Percentiles rank a stretch among this genome's conserved stretches.
Evolutionary conservation across 2,113 vertebrate species (phyloP).

Genomic region (Barbus barbus): DNA sequence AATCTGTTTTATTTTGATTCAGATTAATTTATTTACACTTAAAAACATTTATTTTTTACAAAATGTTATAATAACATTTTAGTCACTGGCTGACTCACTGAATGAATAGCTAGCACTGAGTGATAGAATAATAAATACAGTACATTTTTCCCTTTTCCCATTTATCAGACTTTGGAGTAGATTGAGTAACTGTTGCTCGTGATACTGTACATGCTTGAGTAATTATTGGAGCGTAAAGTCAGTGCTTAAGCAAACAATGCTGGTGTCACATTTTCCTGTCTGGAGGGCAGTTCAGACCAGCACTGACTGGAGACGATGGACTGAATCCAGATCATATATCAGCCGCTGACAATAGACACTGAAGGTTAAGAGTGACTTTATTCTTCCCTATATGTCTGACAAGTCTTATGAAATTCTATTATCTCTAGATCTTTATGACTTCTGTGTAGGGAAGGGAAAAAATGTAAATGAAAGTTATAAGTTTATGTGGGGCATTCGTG

Average conservation of each 20-base stretch:
- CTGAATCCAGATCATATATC: conserved; percentile 25
- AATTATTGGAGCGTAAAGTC: conserved; percentile 59
- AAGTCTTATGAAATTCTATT: not conserved
- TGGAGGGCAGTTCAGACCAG: conserved; percentile 15
- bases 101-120: not conserved
- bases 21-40: no score
- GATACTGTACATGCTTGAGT: conserved; percentile 48
- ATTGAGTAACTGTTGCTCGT: conserved; percentile 49
- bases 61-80: not conserved
- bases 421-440: not conserved
- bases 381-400: not conserved
- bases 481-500: no score
- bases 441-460: not conserved
- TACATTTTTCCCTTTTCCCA: not conserved
- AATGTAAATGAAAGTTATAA: no score
- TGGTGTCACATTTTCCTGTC: conserved; percentile 31
- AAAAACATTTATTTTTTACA: no score
- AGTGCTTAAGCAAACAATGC: conserved; percentile 52
- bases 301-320: conserved; percentile 1
- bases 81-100: not conserved
- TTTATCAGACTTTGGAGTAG: conserved; percentile 1
- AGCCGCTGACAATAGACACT: not conserved
- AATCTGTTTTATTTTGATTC: not conserved
- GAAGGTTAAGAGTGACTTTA: not conserved
- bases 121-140: not conserved